phyloP scores from a whole-genome alignment of 2,113 vertebrate species.

The Nannospalax galili region DNA sequence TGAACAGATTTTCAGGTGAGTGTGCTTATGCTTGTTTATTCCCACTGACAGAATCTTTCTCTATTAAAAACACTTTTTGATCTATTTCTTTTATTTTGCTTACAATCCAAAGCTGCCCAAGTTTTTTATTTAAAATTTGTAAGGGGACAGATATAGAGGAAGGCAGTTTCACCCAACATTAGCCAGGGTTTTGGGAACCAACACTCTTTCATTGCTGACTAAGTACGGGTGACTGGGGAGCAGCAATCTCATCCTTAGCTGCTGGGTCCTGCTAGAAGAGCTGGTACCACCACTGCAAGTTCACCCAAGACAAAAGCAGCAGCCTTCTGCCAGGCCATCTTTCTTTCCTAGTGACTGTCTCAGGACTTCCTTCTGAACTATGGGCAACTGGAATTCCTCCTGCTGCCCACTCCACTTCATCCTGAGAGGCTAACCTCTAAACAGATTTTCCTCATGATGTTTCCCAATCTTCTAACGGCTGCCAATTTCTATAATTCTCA shows the following conservation, averaged over 20 bases:
- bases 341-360: not conserved
- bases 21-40: slow-evolving; percentile 1
- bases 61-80: slow-evolving; percentile 35
- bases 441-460: not conserved
- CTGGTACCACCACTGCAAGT: not conserved
- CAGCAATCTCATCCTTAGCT: not conserved
- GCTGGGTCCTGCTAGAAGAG: not conserved
- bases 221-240: not conserved
- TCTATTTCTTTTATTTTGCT: slow-evolving; percentile 26
- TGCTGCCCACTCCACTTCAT: not conserved
- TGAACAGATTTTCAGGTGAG: not conserved
- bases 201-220: not conserved
- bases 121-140: slow-evolving; percentile 18
- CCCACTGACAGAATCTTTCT: not conserved
- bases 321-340: not conserved
- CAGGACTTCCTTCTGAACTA: not conserved
- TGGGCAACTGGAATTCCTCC: not conserved
- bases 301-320: not conserved
- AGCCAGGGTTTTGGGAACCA: not conserved
- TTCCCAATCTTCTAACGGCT: slow-evolving; percentile 5
- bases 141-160: not conserved
- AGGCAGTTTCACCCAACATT: not conserved
- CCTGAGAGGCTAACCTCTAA: not conserved
- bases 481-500: not conserved
- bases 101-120: slow-evolving; percentile 27